Base-by-base conservation (phyloP, 2,797 vertebrate species). In the Pipistrellus nathusii region DNA sequence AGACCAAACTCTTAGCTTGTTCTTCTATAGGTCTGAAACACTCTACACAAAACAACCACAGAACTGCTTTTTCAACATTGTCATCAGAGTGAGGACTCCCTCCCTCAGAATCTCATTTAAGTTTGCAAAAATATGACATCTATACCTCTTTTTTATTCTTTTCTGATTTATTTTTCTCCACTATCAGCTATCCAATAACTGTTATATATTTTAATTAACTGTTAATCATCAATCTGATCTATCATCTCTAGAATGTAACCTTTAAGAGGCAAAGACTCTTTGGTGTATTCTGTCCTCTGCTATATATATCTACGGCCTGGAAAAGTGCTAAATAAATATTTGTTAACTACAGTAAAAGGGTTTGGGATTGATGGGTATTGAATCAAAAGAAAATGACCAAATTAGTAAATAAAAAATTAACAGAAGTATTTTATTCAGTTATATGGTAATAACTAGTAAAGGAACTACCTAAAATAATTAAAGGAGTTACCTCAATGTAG, bases 401-500 rank as follows among this genome's bases (percentile, higher is more conserved):
- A 44, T 20, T 44, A 38, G 88, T 78, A 10, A 75, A 83, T 35
- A 64, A 78, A 85, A 85, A 85, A 51, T 6, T 53, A 66, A 15
- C 51, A 23, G 32, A 75, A 84, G 20, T 80, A 94, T 59, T 91
- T 86, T 71, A 57, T 83, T 71, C 72, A 73, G 21, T 44, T 88
- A 55, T 20, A 48, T 30, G 11, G 20, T 15, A 92, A 1, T 62
- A 38, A 91, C 20, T 62, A 64, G 8, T 59, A 27, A 71, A 85
- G 25, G 10, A 89, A 80, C 83, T 85, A 78, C 0, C 3, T 76
- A 78, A 94, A 59, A 68, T 71, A 94, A 87, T 59, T 77, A 66
- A 78, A 92, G 25, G 4, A 8, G 1, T 78, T 73, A 71, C 10
- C 5, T 83, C 51, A 20, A 0, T 84, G 4, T 41, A 85, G 9